Percentiles rank a stretch among this genome's conserved stretches.
Conservation (phyloP, 2,797 vertebrate genomes). For the Apodemus agrarius region DNA sequence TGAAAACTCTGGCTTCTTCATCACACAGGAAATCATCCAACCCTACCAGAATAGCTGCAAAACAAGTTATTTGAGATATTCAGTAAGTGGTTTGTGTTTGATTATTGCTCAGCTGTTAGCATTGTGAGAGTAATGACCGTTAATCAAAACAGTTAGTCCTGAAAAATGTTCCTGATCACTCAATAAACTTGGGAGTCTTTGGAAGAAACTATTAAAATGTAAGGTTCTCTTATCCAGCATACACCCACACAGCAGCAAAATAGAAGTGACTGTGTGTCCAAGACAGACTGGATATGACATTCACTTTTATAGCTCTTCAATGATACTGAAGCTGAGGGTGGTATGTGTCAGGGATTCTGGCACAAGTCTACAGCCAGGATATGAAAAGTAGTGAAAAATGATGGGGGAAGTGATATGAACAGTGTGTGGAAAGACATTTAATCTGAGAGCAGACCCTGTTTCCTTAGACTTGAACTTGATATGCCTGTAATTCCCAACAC, state of each 20-base stretch:
- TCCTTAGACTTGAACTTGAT: constrained; percentile 58
- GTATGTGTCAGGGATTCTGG: neutral
- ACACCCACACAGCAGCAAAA: neutral
- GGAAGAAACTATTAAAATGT: constrained; percentile 10
- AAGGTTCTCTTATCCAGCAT: neutral
- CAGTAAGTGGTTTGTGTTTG: neutral
- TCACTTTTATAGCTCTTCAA: neutral
- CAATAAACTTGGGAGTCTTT: neutral
- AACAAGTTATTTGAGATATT: neutral
- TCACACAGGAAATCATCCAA: constrained; percentile 47
- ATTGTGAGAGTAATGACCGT: neutral
- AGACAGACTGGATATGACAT: neutral
- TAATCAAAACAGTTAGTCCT: constrained; percentile 4
- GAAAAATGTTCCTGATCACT: constrained; percentile 8
- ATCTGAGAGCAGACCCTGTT: constrained; percentile 27
- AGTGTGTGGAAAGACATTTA: constrained; percentile 22
- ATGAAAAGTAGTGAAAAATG: constrained; percentile 57
- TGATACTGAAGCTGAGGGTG: neutral
- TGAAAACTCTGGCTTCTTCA: constrained; percentile 46
- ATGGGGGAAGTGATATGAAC: constrained; percentile 6
- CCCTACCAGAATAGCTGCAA: neutral
- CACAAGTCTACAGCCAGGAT: neutral
- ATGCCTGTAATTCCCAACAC: constrained; percentile 33
- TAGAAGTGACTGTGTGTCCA: neutral
- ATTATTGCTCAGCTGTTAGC: neutral